Evolutionary conservation across 2,888 invertebrate species (phyloP), one percentile per base, ranked within the genome.

Genomic region (Ectemnius lituratus): DNA sequence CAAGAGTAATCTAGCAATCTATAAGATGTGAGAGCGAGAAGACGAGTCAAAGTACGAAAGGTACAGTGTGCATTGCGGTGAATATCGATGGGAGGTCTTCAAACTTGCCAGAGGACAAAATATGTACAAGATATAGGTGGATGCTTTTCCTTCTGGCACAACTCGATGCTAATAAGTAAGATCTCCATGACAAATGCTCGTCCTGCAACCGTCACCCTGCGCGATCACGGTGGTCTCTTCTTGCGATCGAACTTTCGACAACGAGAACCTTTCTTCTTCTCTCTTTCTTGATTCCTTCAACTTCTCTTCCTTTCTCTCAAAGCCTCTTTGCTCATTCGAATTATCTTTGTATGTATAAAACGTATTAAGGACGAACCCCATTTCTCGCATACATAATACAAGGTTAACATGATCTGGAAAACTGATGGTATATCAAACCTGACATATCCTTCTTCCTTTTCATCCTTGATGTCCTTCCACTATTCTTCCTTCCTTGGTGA

Each of bases 141-240:
- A 14, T 13, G 20, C 16, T 23, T 62, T 52, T 59, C 13, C 62
- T 37, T 23, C 37, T 71, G 70, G 62, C 59, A 65, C 47, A 28
- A 58, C 70, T 70, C 76, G 73, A 81, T 76, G 78, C 78, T 81
- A 82, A 81, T 81, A 81, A 82, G 83, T 73, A 78, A 80, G 78
- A 87, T 86, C 81, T 83, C 80, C 84, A 79, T 87, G 87, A 88
- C 85, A 87, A 88, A 88, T 82, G 82, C 70, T 61, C 46, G 65
- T 70, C 73, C 74, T 47, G 80, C 74, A 57, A 62, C 74, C 75
- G 73, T 72, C 67, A 72, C 67, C 77, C 62, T 67, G 23, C 74
- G 73, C 74, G 73, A 78, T 76, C 84, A 70, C 37, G 84, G 84
- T 84, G 84, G 84, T 83, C 84, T 37, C 60, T 23, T 3, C 23